Evolutionary conservation across 2,113 vertebrate species (phyloP), one percentile per base, ranked within the genome.

Genomic region (Onychorhynchus coronatus): DNA sequence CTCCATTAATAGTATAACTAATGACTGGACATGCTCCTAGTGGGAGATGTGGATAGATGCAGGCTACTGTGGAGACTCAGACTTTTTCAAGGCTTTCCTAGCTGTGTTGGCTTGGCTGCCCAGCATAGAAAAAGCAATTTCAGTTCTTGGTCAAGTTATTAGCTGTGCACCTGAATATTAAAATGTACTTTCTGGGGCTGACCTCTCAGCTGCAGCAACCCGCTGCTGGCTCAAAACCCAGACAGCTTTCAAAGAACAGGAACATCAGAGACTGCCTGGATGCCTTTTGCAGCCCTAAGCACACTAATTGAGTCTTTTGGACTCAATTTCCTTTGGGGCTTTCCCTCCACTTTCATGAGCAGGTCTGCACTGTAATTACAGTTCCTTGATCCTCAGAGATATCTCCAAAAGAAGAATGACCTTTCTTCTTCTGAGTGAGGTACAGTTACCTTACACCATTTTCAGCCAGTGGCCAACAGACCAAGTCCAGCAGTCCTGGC

Each of bases 371-470:
- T 89, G 35, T 82, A 87, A 80, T 93, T 95, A 85, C 53, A 90
- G 76, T 83, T 73, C 74, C 44, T 88, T 74, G 84, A 93, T 94
- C 82, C 31, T 67, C 70, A 50, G 92, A 72, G 90, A 87, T 82
- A 92, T 12, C 61, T 19, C 37, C 44, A n/a, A 42, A 76, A 89
- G 56, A 90, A 89, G 70, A 89, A 80, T 35, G 37, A 56, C 52
- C 41, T 96, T 96, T 94, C 63, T 89, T 77, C 31, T 93, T 50
- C 63, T 53, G 66, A 5, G 21, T 56, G 68, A 89, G 83, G 39
- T 71, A 42, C 50, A 41, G 67, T 88, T 74, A 92, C 80, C 42
- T 80, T 78, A 67, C 16, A 63, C 33, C 47, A 12, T 75, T 77
- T 86, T 42, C 75, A 94, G 71, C 37, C 67, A 73, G 42, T 2